Evolutionary conservation across 2,797 vertebrate species (phyloP), one percentile per base, ranked within the genome.

Genomic region (Sebastes matsubarae): DNA sequence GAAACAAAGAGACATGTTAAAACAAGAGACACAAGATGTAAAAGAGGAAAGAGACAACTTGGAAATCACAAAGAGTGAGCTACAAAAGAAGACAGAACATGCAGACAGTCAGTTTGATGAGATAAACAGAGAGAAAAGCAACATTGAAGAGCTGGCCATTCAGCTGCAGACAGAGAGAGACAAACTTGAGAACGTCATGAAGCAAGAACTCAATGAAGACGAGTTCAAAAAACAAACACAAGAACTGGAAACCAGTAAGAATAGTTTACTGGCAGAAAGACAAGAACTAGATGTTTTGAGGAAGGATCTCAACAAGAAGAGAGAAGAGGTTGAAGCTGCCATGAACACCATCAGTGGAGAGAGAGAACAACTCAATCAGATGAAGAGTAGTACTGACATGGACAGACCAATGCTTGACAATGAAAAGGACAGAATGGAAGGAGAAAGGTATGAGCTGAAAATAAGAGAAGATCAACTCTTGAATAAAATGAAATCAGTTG

Each of bases 21-120:
- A n/a, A 59, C 80, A 77, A 79, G 69, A 69, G 72, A 72, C 34
- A 79, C 2, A 24, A 10, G 11, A 50, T 11, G 18, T 66, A 42
- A 60, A 63, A 9, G 14, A 13, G 6, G 11, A 58, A 30, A 78
- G 12, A 24, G 13, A 69, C 32, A 10, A n/a, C 0, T 10, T 58
- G 67, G 25, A 68, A 42, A 30, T 8, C 1, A 55, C 58, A 63
- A 80, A 79, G 24, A 4, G 14, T 6, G 63, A 74, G 22, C 11
- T 66, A 18, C 74, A 52, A 55, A 12, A 18, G 34, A 9, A 25
- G 5, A 76, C 18, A 38, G 52, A 38, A 27, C 14, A 27, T 20
- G 22, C 1, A 18, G 13, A 16, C 1, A 34, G 2, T 34, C 13
- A 34, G 22, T 32, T 58, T 29, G 2, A 68, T 13, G 30, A 77